Conservation (phyloP, 2,113 vertebrate species). For the Terrapene triunguis region DNA sequence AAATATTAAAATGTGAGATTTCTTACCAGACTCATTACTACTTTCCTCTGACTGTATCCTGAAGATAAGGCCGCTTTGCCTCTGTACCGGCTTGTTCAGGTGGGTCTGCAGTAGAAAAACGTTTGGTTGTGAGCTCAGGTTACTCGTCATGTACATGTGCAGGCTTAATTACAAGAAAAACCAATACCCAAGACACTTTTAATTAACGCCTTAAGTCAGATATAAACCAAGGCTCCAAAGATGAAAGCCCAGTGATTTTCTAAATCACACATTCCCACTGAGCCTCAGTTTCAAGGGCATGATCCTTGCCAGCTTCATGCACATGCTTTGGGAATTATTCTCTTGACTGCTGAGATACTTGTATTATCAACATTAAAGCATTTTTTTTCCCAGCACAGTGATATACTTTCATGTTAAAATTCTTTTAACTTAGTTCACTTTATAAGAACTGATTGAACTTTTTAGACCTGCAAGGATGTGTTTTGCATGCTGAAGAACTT, state of each 20-base stretch:
- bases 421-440: constrained; percentile 24
- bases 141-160: neutral
- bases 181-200: constrained; percentile 26
- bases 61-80: neutral
- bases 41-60: neutral
- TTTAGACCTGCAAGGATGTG: constrained; percentile 1
- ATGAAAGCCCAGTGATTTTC: constrained; percentile 60
- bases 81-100: neutral
- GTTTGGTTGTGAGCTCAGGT: constrained; percentile 15
- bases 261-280: constrained; percentile 46
- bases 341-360: constrained; percentile 6
- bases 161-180: constrained; percentile 59
- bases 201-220: constrained; percentile 64
- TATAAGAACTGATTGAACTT: constrained; percentile 3
- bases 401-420: neutral
- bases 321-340: constrained; percentile 2
- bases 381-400: neutral
- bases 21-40: neutral
- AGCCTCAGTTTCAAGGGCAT: constrained; percentile 36
- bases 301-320: neutral
- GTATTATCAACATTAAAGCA: neutral
- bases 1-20: neutral
- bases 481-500: constrained; percentile 35
- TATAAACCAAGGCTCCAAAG: constrained; percentile 33
- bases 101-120: neutral